phyloP scores from a whole-genome alignment of 1,140 invertebrate genomes.

The Agrypnia vestita region DNA sequence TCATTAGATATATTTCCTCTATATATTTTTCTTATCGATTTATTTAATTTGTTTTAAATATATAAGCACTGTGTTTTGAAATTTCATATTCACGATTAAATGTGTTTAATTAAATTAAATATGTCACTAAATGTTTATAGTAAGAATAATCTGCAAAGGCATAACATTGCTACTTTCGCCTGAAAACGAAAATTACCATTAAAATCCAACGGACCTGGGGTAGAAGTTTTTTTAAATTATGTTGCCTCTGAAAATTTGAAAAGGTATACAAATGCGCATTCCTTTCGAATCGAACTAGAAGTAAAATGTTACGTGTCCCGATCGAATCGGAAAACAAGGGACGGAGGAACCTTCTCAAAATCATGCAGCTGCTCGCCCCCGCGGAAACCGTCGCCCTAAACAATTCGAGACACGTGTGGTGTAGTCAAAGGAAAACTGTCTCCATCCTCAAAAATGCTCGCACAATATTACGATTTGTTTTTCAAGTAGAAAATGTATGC shows the following conservation, averaged over 20 bases:
- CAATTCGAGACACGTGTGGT: constrained; percentile 59
- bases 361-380: constrained; percentile 56
- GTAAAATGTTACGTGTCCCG: constrained; percentile 57
- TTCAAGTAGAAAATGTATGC: constrained; percentile 46
- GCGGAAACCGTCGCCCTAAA: constrained; percentile 49
- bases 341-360: constrained; percentile 53
- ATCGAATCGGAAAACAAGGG: constrained; percentile 58
- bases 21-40: too few relatives aligned
- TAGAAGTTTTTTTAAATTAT: constrained; percentile 36
- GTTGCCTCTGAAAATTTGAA: neutral
- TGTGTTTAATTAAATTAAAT: too few relatives aligned
- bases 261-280: neutral
- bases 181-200: neutral
- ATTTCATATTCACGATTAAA: too few relatives aligned
- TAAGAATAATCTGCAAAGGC: too few relatives aligned
- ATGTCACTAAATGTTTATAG: too few relatives aligned
- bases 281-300: constrained; percentile 47
- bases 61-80: too few relatives aligned
- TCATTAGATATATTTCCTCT: too few relatives aligned
- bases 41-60: too few relatives aligned
- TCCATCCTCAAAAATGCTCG: constrained; percentile 42
- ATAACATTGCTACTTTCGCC: too few relatives aligned
- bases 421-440: constrained; percentile 60
- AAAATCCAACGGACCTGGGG: constrained; percentile 2
- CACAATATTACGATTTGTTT: constrained; percentile 57